These are phyloP conservation scores for Myiagra hebetior DNA, from an alignment of 2,113 vertebrate species.

Conservation along the genomic window DNA sequence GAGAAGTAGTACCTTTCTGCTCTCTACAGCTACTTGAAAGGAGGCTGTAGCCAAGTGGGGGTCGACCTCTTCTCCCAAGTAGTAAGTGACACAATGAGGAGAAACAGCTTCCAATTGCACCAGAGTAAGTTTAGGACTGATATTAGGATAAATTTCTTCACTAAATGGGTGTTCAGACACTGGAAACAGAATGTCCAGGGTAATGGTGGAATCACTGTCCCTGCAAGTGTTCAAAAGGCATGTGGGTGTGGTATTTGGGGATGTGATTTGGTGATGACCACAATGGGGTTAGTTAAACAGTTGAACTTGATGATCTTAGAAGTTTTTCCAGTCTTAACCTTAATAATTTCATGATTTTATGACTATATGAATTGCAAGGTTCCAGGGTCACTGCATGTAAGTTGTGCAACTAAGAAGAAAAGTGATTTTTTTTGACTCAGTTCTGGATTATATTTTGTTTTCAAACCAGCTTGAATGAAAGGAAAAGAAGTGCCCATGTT, in stretches of 20 bases:
- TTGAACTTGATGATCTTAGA: neutral
- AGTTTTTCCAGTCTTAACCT: neutral
- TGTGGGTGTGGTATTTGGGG: neutral
- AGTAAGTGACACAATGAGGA: neutral
- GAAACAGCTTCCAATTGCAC: neutral
- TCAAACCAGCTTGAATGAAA: neutral
- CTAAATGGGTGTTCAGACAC: neutral
- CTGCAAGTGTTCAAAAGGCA: neutral
- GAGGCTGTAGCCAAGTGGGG: neutral
- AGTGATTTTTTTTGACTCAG: neutral
- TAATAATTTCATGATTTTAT: neutral
- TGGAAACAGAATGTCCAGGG: too few relatives aligned
- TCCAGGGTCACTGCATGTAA: neutral
- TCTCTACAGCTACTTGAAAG: neutral
- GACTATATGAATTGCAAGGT: neutral
- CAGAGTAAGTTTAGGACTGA: neutral
- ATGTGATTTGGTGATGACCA: neutral
- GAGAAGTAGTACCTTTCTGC: neutral
- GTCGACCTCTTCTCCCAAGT: neutral
- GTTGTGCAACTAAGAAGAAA: neutral
- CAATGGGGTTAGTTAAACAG: neutral
- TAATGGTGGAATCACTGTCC: neutral
- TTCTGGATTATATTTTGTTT: neutral
- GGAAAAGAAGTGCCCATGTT: neutral
- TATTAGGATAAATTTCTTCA: neutral